phyloP scores from a whole-genome alignment of 2,797 vertebrate genomes.

The Peromyscus aztecus region DNA sequence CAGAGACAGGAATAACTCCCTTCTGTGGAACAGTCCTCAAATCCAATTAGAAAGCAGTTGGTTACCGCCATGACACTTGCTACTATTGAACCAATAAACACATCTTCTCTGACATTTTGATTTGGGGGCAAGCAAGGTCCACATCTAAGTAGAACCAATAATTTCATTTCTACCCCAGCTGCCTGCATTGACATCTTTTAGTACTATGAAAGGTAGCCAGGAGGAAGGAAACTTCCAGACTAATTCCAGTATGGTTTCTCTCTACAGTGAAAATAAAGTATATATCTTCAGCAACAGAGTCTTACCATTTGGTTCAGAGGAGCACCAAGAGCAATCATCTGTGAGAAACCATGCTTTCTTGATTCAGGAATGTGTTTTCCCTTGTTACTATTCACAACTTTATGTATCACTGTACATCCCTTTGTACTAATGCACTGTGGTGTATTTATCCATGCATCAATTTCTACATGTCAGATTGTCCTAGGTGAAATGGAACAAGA shows the following conservation, averaged over 20 bases:
- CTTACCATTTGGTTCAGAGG: background rate
- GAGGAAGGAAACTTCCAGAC: background rate
- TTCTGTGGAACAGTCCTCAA: background rate
- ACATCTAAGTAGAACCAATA: background rate
- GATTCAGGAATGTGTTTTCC: background rate
- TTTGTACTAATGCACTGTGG: background rate
- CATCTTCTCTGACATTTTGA: background rate
- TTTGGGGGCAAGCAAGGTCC: background rate
- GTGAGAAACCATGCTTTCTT: background rate
- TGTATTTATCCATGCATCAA: background rate
- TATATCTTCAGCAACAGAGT: background rate
- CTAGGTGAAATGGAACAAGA: background rate
- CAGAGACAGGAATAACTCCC: background rate
- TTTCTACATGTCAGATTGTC: background rate
- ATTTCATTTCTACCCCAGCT: background rate
- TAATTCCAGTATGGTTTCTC: background rate
- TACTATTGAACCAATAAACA: background rate
- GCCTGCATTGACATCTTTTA: background rate
- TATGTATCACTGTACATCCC: background rate
- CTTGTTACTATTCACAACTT: background rate
- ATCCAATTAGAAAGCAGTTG: background rate
- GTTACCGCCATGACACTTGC: background rate
- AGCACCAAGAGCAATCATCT: background rate
- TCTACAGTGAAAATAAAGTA: background rate
- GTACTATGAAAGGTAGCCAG: background rate